Percentiles rank a stretch among this genome's conserved stretches.
Conservation (phyloP, 2,888 invertebrate species). For the Eretmocerus hayati region DNA sequence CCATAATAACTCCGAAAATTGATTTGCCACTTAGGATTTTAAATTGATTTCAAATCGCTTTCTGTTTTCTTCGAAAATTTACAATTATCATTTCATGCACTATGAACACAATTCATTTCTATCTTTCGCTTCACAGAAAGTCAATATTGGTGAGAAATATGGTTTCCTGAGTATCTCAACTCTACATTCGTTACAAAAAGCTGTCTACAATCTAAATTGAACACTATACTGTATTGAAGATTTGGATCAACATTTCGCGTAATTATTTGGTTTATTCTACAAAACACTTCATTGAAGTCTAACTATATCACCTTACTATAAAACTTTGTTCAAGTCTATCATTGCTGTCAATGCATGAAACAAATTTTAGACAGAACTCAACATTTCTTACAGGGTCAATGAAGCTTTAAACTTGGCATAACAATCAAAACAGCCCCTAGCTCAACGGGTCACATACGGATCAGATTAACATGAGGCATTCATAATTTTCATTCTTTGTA, state of each 20-base stretch:
- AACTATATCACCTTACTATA: slow-evolving; percentile 20
- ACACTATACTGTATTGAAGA: slow-evolving; percentile 20
- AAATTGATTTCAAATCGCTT: no score
- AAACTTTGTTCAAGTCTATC: slow-evolving; percentile 14
- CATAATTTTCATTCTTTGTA: no score
- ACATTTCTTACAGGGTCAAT: slow-evolving; percentile 14
- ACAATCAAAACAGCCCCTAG: slow-evolving; percentile 11
- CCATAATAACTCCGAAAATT: no score
- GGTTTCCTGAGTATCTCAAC: slow-evolving; percentile 16
- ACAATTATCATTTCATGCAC: no score
- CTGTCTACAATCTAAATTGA: slow-evolving; percentile 19
- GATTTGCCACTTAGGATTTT: no score
- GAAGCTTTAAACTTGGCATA: slow-evolving; percentile 11
- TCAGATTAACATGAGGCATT: no score
- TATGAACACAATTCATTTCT: no score
- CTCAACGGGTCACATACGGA: slow-evolving; percentile 8
- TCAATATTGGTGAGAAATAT: no score
- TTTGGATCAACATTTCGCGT: slow-evolving; percentile 10
- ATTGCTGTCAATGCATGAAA: slow-evolving; percentile 12
- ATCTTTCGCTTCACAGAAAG: no score
- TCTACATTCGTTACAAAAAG: slow-evolving; percentile 15
- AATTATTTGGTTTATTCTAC: slow-evolving; percentile 14
- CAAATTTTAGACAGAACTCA: slow-evolving; percentile 13
- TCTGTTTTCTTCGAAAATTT: no score
- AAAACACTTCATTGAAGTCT: slow-evolving; percentile 13